A percentile compares a stretch with the other conserved stretches of the same genome.
Evolutionary conservation across 2,888 invertebrate genomes (phyloP).

Genomic region (Diachrysia chrysitis): DNA sequence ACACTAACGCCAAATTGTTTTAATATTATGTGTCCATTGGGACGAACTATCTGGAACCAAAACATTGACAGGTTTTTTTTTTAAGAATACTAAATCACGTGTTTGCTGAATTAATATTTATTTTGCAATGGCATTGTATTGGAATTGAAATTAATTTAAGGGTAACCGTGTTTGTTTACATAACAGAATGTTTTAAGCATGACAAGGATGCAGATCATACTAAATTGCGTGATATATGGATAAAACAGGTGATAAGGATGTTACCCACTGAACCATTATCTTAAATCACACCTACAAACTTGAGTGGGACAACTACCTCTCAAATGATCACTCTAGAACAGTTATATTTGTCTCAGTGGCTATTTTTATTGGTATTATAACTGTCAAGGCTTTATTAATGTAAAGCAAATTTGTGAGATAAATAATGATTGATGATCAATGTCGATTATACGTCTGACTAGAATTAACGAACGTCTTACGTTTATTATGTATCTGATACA

Average conservation of each 20-base stretch:
- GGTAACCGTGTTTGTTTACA: no score
- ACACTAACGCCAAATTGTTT: no score
- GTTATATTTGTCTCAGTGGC: conserved; percentile 7
- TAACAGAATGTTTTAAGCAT: no score
- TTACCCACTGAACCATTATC: conserved; percentile 17
- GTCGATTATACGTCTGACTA: conserved; percentile 31
- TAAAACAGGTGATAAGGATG: neutral
- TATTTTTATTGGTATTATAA: conserved; percentile 28
- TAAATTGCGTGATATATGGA: neutral
- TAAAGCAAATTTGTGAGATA: conserved; percentile 37
- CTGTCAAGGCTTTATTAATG: conserved; percentile 50
- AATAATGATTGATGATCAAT: conserved; percentile 53
- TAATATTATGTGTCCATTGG: no score
- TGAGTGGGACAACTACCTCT: neutral
- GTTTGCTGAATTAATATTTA: no score
- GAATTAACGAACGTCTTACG: conserved; percentile 3
- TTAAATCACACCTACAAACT: conserved; percentile 4
- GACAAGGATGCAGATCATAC: neutral
- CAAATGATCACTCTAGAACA: conserved; percentile 14
- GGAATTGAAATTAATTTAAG: no score
- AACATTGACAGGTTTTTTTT: no score
- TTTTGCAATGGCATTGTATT: no score
- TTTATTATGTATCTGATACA: neutral
- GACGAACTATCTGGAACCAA: no score
- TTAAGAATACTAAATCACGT: no score